phyloP scores from a whole-genome alignment of 1,140 invertebrate genomes.

The Hyles vespertilio region DNA sequence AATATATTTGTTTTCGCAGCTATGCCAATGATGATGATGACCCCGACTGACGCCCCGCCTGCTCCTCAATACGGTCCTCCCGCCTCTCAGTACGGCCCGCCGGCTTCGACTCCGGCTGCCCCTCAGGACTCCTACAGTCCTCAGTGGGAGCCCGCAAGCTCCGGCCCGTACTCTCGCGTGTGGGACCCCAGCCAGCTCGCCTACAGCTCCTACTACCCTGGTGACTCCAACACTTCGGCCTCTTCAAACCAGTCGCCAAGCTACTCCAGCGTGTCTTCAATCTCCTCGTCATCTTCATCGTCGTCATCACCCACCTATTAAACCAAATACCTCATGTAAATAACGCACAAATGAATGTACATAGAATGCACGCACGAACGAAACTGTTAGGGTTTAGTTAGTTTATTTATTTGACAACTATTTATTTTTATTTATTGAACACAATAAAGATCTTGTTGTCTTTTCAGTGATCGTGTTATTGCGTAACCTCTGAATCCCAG shows the following conservation, averaged over 20 bases:
- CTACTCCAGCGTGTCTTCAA: slow-evolving; percentile 74
- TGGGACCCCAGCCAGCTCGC: slow-evolving; percentile 84
- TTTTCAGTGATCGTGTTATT: slow-evolving; percentile 10
- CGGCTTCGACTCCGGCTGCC: slow-evolving; percentile 77
- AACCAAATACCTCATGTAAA: slow-evolving; percentile 51
- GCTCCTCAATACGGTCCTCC: slow-evolving; percentile 69
- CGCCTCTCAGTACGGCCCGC: slow-evolving; percentile 77
- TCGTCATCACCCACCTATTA: slow-evolving; percentile 52
- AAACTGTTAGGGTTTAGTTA: slow-evolving; percentile 55
- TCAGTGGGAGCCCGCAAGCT: slow-evolving; percentile 80
- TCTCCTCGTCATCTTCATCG: slow-evolving; percentile 59
- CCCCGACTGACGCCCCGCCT: slow-evolving; percentile 75
- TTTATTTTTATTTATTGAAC: slow-evolving; percentile 70
- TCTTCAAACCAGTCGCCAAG: slow-evolving; percentile 74
- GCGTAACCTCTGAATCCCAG: too few relatives aligned
- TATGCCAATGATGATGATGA: slow-evolving; percentile 85
- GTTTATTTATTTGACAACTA: slow-evolving; percentile 64
- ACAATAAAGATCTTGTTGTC: slow-evolving; percentile 64
- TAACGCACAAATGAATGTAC: slow-evolving; percentile 37
- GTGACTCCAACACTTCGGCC: slow-evolving; percentile 75
- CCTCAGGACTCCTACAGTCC: slow-evolving; percentile 81
- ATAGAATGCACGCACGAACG: slow-evolving; percentile 53
- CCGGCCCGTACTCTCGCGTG: slow-evolving; percentile 84
- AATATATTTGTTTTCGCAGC: slow-evolving; percentile 58
- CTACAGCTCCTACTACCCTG: slow-evolving; percentile 86